phyloP scores from a whole-genome alignment of 1,140 invertebrate genomes.

The Drosophila sp. region DNA sequence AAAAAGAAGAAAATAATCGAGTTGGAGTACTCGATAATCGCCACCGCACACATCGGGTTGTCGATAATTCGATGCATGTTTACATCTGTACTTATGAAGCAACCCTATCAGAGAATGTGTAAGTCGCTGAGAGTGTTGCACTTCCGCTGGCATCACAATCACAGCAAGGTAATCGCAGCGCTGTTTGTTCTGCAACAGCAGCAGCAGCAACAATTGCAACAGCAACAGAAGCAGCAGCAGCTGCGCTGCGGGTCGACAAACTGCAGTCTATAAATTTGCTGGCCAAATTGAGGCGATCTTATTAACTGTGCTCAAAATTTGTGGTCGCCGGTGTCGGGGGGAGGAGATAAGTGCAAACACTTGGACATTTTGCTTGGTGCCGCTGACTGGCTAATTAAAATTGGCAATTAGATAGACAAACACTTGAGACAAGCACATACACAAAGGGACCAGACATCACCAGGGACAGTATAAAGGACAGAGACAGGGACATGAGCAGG shows the following conservation, averaged over 20 bases:
- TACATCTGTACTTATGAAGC: not conserved
- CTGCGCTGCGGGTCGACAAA: conserved; percentile 33
- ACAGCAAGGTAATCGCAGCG: conserved; percentile 60
- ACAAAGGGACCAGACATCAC: conserved; percentile 1
- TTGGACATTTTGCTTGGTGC: conserved; percentile 33
- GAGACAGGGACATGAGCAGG: conserved; percentile 9
- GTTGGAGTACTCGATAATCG: too few species aligned
- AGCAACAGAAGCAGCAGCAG: conserved; percentile 1
- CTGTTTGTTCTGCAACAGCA: conserved; percentile 34
- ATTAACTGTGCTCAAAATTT: conserved; percentile 14
- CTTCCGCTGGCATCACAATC: conserved; percentile 62
- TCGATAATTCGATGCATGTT: too few species aligned
- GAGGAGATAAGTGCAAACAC: conserved; percentile 19
- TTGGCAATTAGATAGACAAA: conserved; percentile 75
- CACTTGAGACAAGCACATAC: conserved; percentile 58
- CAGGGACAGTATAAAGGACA: too few species aligned
- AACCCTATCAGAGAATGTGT: not conserved
- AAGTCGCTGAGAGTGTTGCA: conserved; percentile 53
- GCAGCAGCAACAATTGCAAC: too few species aligned
- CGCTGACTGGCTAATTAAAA: conserved; percentile 70
- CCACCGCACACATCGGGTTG: too few species aligned
- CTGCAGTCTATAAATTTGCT: conserved; percentile 44
- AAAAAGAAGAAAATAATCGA: too few species aligned
- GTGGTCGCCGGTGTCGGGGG: not conserved
- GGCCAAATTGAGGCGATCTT: conserved; percentile 29